These are phyloP conservation scores for Epizoanthus stellaris DNA, from an alignment of 92 coral and sea anemone genomes.

Conservation along the genomic window DNA sequence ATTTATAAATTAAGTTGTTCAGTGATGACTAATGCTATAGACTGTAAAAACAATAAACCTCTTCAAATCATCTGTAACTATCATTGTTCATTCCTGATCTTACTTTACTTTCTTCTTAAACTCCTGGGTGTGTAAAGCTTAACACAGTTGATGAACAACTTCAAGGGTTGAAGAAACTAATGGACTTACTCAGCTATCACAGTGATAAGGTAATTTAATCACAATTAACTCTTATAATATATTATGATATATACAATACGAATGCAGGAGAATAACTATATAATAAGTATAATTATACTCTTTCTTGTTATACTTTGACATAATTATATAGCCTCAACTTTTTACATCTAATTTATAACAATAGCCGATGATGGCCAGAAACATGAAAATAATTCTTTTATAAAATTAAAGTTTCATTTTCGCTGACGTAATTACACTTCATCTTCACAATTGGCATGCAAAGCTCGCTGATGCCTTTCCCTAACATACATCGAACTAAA, in stretches of 20 bases:
- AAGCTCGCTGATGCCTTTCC: no score
- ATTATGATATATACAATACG: not conserved
- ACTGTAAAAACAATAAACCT: not conserved
- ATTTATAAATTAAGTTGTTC: not conserved
- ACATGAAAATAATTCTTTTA: no score
- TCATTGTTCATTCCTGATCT: not conserved
- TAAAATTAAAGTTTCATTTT: no score
- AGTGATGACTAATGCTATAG: not conserved
- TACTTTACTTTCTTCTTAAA: constrained; percentile 12
- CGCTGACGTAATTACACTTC: no score
- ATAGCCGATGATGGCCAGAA: no score
- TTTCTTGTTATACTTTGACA: not conserved
- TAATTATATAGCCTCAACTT: no score
- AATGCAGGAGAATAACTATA: not conserved
- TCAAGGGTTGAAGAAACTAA: constrained; percentile 63
- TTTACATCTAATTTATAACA: no score
- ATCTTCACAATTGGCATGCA: no score
- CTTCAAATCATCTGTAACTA: not conserved
- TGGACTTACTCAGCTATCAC: constrained; percentile 66
- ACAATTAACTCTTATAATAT: not conserved
- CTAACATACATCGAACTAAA: no score
- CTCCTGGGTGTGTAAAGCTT: constrained; percentile 49
- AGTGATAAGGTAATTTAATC: constrained; percentile 73
- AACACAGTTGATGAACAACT: constrained; percentile 69
- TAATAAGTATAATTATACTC: not conserved